A percentile compares a stretch with the other conserved stretches of the same genome.
These are phyloP conservation scores for Chloroclystis v-ata DNA, from an alignment of 2,888 invertebrate species.

Conservation along the genomic window DNA sequence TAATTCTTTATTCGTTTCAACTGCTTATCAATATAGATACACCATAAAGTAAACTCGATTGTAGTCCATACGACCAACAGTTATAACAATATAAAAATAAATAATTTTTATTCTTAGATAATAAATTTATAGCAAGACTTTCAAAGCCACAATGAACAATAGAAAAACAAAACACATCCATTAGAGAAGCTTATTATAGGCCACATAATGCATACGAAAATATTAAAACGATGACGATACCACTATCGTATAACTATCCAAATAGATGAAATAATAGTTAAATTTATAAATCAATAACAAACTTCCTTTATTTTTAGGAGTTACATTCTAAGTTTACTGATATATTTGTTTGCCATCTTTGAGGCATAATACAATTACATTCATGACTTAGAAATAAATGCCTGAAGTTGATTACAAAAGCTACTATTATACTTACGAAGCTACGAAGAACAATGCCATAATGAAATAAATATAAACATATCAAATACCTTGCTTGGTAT, in stretches of 20 bases:
- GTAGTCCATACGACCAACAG: slow-evolving; percentile 14
- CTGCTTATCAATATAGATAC: slow-evolving; percentile 11
- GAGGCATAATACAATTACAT: too few species aligned
- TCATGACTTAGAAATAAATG: too few species aligned
- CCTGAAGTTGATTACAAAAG: too few species aligned
- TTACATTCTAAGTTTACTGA: neutral
- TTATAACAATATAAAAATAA: slow-evolving; percentile 29
- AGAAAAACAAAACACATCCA: slow-evolving; percentile 1
- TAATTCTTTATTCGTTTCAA: slow-evolving; percentile 18
- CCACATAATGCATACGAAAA: neutral
- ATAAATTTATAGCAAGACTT: slow-evolving; percentile 12
- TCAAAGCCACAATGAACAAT: slow-evolving; percentile 10
- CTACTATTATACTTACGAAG: too few species aligned
- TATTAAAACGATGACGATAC: neutral
- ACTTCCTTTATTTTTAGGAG: neutral
- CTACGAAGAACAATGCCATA: too few species aligned
- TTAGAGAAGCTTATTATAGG: slow-evolving; percentile 8
- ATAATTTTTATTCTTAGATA: slow-evolving; percentile 14
- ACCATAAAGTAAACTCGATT: slow-evolving; percentile 6
- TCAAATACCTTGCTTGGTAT: too few species aligned
- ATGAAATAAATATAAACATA: too few species aligned
- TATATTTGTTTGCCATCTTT: neutral
- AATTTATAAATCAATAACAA: too few species aligned
- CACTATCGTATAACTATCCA: neutral
- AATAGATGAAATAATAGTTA: too few species aligned